Evolutionary conservation across 2,888 invertebrate species (phyloP).

Genomic region (Melanophora roralis): DNA sequence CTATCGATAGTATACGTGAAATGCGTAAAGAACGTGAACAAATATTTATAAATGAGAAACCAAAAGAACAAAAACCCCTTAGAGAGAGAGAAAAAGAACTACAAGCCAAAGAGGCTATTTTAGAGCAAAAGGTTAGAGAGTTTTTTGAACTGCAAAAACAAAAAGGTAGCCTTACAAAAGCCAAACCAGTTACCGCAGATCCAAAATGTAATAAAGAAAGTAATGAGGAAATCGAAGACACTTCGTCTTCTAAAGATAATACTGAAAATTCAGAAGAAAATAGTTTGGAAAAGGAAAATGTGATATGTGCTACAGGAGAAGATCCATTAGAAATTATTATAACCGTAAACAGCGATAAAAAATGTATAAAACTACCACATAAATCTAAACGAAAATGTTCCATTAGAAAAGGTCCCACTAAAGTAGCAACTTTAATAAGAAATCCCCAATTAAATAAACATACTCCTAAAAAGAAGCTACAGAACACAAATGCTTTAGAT

Average conservation of each 20-base stretch:
- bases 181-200: no score
- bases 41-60: slow-evolving; percentile 64
- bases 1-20: slow-evolving; percentile 68
- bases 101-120: slow-evolving; percentile 69
- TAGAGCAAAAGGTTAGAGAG: slow-evolving; percentile 66
- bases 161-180: not conserved
- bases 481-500: not conserved
- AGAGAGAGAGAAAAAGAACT: slow-evolving; percentile 65
- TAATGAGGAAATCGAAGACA: not conserved
- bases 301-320: slow-evolving; percentile 21
- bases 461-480: slow-evolving; percentile 16
- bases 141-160: slow-evolving; percentile 66
- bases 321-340: slow-evolving; percentile 58
- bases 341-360: slow-evolving; percentile 41
- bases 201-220: not conserved
- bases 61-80: not conserved
- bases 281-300: slow-evolving; percentile 36
- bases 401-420: slow-evolving; percentile 64
- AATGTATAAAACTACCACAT: slow-evolving; percentile 24
- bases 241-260: not conserved
- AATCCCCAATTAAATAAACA: slow-evolving; percentile 45
- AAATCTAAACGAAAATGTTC: slow-evolving; percentile 34
- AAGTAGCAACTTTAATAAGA: slow-evolving; percentile 62
- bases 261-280: not conserved
- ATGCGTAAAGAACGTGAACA: slow-evolving; percentile 70